A percentile compares a stretch with the other conserved stretches of the same genome.
Evolutionary conservation across 2,888 invertebrate species (phyloP).

Genomic region (Rapana venosa): DNA sequence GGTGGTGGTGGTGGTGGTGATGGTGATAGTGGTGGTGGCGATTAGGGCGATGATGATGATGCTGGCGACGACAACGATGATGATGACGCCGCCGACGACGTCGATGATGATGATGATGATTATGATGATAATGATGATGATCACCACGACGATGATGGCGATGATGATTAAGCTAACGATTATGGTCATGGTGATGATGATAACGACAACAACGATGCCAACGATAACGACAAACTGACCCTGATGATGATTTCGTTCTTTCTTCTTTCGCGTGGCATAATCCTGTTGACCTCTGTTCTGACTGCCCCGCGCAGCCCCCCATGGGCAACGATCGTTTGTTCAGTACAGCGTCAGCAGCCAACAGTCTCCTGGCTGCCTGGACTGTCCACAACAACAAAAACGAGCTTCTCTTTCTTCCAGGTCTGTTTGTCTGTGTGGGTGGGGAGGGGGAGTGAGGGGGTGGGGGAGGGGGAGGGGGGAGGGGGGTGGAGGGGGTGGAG

Average conservation of each 20-base stretch:
- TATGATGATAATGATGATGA: too few species aligned
- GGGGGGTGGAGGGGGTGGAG: neutral
- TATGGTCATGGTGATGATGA: neutral
- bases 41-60: too few species aligned
- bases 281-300: neutral
- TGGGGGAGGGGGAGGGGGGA: neutral
- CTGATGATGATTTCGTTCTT: neutral
- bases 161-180: too few species aligned
- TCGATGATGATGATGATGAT: too few species aligned
- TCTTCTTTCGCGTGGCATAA: neutral
- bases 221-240: neutral
- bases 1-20: too few species aligned
- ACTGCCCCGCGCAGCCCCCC: neutral
- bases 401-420: neutral
- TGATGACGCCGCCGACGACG: too few species aligned
- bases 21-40: too few species aligned
- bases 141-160: too few species aligned
- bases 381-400: neutral
- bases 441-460: neutral
- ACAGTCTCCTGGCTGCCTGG: constrained; percentile 8
- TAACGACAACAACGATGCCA: neutral
- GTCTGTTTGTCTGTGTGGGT: neutral
- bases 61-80: too few species aligned
- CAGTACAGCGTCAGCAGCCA: constrained; percentile 6
- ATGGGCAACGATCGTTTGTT: constrained; percentile 18